A percentile compares a stretch with the other conserved stretches of the same genome.
phyloP scores from a whole-genome alignment of 23 tunicate species.

The Ascidia mentula region DNA sequence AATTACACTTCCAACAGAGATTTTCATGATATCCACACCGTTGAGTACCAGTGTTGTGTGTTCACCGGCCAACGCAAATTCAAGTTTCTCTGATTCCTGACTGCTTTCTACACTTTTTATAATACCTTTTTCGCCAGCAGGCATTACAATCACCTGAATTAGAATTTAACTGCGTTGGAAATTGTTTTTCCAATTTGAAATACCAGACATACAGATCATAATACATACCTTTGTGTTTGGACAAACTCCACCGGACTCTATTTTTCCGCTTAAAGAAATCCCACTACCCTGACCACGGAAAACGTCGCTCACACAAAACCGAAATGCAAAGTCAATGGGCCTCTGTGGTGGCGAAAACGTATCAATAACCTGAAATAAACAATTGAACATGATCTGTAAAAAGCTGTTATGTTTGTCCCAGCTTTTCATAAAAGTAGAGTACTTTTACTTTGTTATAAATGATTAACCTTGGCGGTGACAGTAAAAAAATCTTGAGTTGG shows the following conservation, averaged over 20 bases:
- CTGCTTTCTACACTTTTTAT: conserved; percentile 63
- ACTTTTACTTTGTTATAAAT: too few relatives aligned
- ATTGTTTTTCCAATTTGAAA: neutral
- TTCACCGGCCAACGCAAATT: conserved; percentile 81
- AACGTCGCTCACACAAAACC: conserved; percentile 90
- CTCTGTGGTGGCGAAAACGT: conserved; percentile 70
- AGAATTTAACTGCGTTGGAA: neutral
- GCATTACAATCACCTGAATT: conserved; percentile 75
- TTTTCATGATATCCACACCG: conserved; percentile 76
- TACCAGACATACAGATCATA: neutral
- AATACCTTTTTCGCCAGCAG: conserved; percentile 78
- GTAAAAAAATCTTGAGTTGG: too few relatives aligned
- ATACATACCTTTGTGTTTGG: conserved; percentile 52
- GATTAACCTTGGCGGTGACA: too few relatives aligned
- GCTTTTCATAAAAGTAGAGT: too few relatives aligned
- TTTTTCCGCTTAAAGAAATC: conserved; percentile 71
- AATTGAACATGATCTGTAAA: too few relatives aligned
- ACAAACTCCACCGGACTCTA: conserved; percentile 86
- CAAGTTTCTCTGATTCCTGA: conserved; percentile 43
- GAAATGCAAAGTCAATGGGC: conserved; percentile 71
- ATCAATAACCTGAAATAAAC: conserved; percentile 75
- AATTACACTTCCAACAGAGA: conserved; percentile 61
- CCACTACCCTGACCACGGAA: conserved; percentile 86
- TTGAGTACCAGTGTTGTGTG: conserved; percentile 69
- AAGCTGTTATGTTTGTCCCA: too few relatives aligned